Evolutionary conservation across 2,888 invertebrate species (phyloP).

Genomic region (Bruchidius siliquastri): DNA sequence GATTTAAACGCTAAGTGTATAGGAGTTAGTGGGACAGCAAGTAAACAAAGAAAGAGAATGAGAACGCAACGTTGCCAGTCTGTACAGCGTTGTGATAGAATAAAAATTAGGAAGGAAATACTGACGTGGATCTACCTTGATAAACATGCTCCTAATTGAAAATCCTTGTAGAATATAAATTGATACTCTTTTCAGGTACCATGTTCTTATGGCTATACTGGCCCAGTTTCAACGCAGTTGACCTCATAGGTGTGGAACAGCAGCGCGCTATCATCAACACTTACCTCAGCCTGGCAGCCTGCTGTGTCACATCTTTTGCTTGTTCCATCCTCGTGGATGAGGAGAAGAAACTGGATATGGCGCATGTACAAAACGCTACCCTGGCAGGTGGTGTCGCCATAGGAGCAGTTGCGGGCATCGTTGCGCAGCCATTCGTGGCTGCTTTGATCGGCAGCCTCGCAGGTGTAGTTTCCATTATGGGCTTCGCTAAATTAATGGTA

Average conservation of each 20-base stretch:
- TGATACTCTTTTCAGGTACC: slow-evolving; percentile 68
- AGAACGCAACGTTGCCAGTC: too few relatives aligned
- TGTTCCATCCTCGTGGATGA: slow-evolving; percentile 72
- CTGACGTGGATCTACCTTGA: too few relatives aligned
- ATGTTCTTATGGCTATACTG: slow-evolving; percentile 94
- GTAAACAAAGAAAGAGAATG: too few relatives aligned
- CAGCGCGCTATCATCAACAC: slow-evolving; percentile 90
- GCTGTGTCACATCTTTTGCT: slow-evolving; percentile 78
- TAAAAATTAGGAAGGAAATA: too few relatives aligned
- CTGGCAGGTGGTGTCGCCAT: slow-evolving; percentile 91
- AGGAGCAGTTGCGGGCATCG: slow-evolving; percentile 78
- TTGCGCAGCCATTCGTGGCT: slow-evolving; percentile 79
- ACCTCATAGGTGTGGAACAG: slow-evolving; percentile 66
- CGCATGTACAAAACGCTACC: slow-evolving; percentile 91
- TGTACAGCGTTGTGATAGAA: too few relatives aligned
- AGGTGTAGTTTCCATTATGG: slow-evolving; percentile 73
- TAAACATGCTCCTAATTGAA: too few relatives aligned
- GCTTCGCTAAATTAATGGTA: slow-evolving; percentile 74
- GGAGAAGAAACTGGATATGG: slow-evolving; percentile 80
- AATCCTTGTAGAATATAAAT: too few relatives aligned
- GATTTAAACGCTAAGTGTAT: too few relatives aligned
- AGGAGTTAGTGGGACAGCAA: too few relatives aligned
- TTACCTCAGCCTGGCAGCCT: slow-evolving; percentile 79
- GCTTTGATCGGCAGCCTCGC: slow-evolving; percentile 74
- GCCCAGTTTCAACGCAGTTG: slow-evolving; percentile 93